Base-by-base conservation (phyloP, 1,140 invertebrate genomes). In the Drosophila quadrilineata region DNA sequence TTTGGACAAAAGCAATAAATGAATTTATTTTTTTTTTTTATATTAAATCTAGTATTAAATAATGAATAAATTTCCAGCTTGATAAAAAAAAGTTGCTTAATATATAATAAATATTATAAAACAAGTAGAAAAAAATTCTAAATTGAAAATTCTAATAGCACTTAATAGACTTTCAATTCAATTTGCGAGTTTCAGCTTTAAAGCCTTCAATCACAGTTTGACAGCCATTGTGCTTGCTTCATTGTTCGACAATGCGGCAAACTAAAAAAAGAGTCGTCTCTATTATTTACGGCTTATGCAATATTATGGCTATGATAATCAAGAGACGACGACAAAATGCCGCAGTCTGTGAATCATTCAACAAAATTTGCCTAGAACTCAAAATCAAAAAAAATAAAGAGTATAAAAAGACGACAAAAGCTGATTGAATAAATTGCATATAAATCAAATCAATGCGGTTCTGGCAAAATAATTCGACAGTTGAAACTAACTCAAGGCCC, bases 361-460 rank as follows among this genome's bases (percentile, higher is more conserved):
- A n/a, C n/a, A n/a, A n/a, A n/a, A n/a, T n/a, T n/a, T n/a, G n/a
- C 10, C 8, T 49, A 33, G 21, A 28, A 16, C 28, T 5, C 19
- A 28, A 21, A 33, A 33, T 57, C 40, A 48, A 19, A 46, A 4
- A 3, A 9, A 19, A 24, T n/a, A 16, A 24, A 26, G 52, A 12
- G 2, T 21, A n/a, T 6, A 6, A 63, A 35, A 0, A 14, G 3
- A 6, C 26, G 28, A 36, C 22, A 19, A 3, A 21, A 10, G 2
- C 10, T 43, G 26, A 43, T 28, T 50, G 12, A 48, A 46, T 60
- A 52, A 35, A 43, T 38, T 16, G 59, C 53, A 38, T 21, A 70
- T 71, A 76, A 82, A 84, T 82, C 77, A 76, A 65, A 62, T 59
- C 66, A 48, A 52, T 36, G 43, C 21, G n/a, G n/a, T 45, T 45